Conservation (phyloP, 2,888 invertebrate species). For the Synanthedon myopaeformis region DNA sequence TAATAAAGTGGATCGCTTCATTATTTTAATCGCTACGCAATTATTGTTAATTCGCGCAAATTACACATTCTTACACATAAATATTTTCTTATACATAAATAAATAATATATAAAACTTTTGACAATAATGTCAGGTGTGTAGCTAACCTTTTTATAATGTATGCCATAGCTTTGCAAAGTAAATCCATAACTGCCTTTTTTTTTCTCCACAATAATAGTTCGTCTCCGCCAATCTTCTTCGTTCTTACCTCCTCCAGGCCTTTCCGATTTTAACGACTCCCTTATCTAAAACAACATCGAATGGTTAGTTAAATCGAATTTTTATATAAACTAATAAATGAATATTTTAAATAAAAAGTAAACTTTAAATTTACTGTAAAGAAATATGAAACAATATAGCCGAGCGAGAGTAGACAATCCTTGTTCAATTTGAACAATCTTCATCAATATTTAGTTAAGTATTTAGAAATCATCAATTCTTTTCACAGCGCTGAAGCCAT, state of each 20-base stretch:
- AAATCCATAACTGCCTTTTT: constrained; percentile 92
- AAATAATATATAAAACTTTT: not conserved
- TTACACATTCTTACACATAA: not conserved
- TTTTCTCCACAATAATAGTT: constrained; percentile 92
- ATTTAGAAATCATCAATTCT: too few relatives aligned
- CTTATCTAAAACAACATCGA: constrained; percentile 27
- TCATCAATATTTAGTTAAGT: too few relatives aligned
- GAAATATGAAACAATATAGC: too few relatives aligned
- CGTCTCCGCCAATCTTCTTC: constrained; percentile 89
- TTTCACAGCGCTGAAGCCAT: too few relatives aligned
- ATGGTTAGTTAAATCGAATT: not conserved
- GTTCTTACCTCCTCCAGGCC: constrained; percentile 32
- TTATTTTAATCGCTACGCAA: too few relatives aligned
- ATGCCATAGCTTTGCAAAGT: constrained; percentile 98
- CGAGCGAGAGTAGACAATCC: too few relatives aligned
- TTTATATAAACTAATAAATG: too few relatives aligned
- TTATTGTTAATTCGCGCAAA: not conserved
- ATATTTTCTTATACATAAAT: not conserved
- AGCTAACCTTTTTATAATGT: constrained; percentile 82
- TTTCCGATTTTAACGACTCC: constrained; percentile 50
- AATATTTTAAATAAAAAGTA: too few relatives aligned
- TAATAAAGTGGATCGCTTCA: too few relatives aligned
- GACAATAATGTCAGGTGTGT: not conserved
- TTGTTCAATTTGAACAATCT: too few relatives aligned
- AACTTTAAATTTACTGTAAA: too few relatives aligned